Percentiles rank a stretch among this genome's conserved stretches.
Conservation (phyloP, 1,140 invertebrate species). For the Temnothorax longispinosus region DNA sequence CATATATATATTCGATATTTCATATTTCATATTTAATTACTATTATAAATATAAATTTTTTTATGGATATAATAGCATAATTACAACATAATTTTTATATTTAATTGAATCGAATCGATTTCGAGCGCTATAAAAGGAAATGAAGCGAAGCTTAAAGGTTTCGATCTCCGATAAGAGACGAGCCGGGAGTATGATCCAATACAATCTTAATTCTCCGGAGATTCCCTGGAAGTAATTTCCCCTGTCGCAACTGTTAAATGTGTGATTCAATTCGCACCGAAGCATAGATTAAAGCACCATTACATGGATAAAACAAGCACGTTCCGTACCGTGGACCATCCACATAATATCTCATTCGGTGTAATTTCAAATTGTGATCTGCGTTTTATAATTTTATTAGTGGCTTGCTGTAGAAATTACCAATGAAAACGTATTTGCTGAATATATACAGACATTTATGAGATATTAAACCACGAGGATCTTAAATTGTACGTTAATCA, state of each 20-base stretch:
- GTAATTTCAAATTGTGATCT: constrained; percentile 15
- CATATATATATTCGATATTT: neutral
- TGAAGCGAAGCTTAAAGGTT: neutral
- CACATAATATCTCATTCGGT: neutral
- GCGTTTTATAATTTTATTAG: neutral
- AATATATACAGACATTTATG: neutral
- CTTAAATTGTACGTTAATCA: neutral
- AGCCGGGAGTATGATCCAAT: neutral
- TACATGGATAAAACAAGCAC: constrained; percentile 4
- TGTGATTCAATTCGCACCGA: neutral
- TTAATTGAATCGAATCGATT: neutral
- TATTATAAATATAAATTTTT: neutral
- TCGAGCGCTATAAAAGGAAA: constrained; percentile 12
- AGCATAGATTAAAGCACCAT: constrained; percentile 17
- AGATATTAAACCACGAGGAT: neutral
- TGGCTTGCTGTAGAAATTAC: neutral
- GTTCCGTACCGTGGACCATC: neutral
- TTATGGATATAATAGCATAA: no score
- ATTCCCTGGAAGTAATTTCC: constrained; percentile 31
- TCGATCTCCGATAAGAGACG: neutral
- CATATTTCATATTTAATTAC: neutral
- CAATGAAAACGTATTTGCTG: neutral
- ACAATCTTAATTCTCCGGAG: constrained; percentile 42
- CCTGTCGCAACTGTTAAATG: constrained; percentile 30
- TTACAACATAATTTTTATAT: neutral